These are phyloP conservation scores for Anodontia alba DNA, from an alignment of 2,888 invertebrate genomes.

Conservation along the genomic window DNA sequence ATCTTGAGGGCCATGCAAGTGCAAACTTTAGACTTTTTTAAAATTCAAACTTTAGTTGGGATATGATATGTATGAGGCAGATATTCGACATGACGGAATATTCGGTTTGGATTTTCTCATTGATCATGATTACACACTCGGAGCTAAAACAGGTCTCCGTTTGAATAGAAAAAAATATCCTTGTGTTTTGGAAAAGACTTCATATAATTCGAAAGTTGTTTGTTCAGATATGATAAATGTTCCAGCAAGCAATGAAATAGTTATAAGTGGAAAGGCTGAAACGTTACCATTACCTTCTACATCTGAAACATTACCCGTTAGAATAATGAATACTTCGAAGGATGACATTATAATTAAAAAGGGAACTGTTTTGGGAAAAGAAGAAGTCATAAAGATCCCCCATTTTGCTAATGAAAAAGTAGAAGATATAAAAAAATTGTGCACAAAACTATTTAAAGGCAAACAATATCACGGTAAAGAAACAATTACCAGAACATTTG, in stretches of 20 bases:
- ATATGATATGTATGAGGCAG: slow-evolving; percentile 34
- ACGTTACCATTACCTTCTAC: not conserved
- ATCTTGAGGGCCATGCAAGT: slow-evolving; percentile 1
- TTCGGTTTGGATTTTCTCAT: slow-evolving; percentile 26
- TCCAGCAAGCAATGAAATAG: not conserved
- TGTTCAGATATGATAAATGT: not conserved
- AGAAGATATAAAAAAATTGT: not conserved
- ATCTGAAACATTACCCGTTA: not conserved
- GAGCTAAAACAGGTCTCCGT: not conserved
- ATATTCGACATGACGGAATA: slow-evolving; percentile 44
- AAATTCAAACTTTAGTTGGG: too few relatives aligned
- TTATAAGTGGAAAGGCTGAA: not conserved
- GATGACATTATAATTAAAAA: not conserved
- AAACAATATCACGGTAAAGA: not conserved
- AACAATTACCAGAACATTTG: not conserved
- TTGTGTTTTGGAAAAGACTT: not conserved
- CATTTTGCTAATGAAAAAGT: not conserved
- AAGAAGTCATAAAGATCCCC: not conserved
- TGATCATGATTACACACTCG: not conserved
- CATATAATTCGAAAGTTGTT: not conserved
- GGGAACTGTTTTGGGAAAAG: not conserved
- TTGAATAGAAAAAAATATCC: not conserved
- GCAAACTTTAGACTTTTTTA: too few relatives aligned
- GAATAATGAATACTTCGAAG: not conserved
- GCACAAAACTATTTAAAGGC: not conserved